phyloP scores from a whole-genome alignment of 2,797 vertebrate species.

The Phalanger gymnotis region DNA sequence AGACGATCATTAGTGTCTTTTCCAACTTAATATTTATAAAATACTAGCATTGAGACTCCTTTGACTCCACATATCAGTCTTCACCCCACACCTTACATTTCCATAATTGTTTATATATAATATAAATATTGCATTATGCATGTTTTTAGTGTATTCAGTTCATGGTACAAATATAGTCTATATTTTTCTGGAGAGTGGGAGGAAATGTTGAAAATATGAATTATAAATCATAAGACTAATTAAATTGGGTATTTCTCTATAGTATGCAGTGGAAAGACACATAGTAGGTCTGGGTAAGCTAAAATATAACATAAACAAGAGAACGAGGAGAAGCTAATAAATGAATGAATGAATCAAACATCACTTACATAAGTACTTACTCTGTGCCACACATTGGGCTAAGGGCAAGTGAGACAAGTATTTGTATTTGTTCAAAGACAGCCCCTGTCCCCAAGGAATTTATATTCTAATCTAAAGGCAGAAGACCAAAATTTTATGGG shows the following conservation, averaged over 20 bases:
- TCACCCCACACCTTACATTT: constrained; percentile 17
- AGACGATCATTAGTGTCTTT: background rate
- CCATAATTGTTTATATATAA: constrained; percentile 43
- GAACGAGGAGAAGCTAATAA: background rate
- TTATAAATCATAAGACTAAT: background rate
- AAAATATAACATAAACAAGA: background rate
- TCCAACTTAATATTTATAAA: too few species aligned
- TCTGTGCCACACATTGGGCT: background rate
- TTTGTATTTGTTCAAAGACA: background rate
- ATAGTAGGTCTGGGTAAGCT: background rate
- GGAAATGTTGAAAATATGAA: constrained; percentile 17
- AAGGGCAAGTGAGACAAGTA: background rate
- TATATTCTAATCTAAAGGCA: background rate
- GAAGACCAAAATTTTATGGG: background rate
- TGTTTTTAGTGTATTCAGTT: background rate
- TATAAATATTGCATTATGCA: constrained; percentile 41
- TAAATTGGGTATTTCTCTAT: background rate
- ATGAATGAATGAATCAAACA: background rate
- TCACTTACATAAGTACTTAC: background rate
- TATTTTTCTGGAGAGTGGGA: background rate
- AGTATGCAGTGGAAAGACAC: background rate
- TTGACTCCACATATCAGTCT: constrained; percentile 51
- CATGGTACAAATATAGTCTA: background rate
- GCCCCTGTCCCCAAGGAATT: background rate
- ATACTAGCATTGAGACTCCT: constrained; percentile 31